Base-by-base conservation (phyloP, 2,797 vertebrate genomes). In the Microhierax caerulescens region DNA sequence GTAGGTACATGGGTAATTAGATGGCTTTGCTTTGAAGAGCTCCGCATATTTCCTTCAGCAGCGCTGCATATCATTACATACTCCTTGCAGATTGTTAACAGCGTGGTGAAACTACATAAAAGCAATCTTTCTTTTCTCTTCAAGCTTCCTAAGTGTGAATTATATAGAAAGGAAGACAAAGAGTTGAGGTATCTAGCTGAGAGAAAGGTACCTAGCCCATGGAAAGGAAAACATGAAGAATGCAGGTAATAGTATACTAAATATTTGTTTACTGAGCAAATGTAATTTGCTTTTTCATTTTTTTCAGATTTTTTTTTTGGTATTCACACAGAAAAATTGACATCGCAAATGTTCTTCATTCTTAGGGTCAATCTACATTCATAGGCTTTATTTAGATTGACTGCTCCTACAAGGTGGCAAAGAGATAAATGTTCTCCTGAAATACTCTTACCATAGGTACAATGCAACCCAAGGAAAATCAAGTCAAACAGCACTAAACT, bases 371-470 rank as follows among this genome's bases (percentile, higher is more conserved):
- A 48, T 94, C 86, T 92, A 43, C 68, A 67, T 94, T 91, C 87
- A 90, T 39, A 85, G 41, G 41, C 36, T 83, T 86, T 23, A 36
- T 94, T 97, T 95, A 95, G 84, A 80, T 69, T 95, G 77, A 91
- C 90, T 95, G 50, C 57, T 93, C 25, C 75, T 90, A 45, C 36
- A 45, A 56, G 87, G 27, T 15, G 21, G 77, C 36, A 91, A 72
- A 88, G 94, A 95, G 90, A 96, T 64, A 96, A 95, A 96, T 51
- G 59, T 77, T 91, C 70, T 93, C 51, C 56, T 95, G 54, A 97
- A 94, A 63, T 4, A 0, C 48, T 85, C 51, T 80, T 94, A 88
- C 73, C 61, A 17, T 43, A 95, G 65, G 60, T 82, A 88, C 51
- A 93, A 79, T 78, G 60, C 67, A 90, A 86, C 43, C n/a, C 25